Base-by-base conservation (phyloP, 2,113 vertebrate species). In the Amblyopsis rosae region DNA sequence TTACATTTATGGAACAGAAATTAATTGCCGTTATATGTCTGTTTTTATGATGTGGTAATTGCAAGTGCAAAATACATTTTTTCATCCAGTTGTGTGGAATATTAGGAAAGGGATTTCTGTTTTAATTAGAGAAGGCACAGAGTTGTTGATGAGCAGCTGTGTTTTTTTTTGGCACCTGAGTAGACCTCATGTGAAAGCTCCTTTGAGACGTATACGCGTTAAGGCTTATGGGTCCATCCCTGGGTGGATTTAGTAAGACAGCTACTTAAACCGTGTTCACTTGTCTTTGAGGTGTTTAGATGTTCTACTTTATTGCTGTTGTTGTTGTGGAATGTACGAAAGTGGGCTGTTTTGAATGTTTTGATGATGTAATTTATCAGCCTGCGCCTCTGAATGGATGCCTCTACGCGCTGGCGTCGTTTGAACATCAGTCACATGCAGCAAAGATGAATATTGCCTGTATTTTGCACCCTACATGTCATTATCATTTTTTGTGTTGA, bases 101-200 rank as follows among this genome's bases (percentile, higher is more conserved):
- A 79, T 84, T 70, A 77, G 63, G 35, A 67, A 59, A 32, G 46
- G 53, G 76, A 74, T 87, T 87, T 80, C 59, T 16, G 62, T 73
- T 85, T 74, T 73, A 74, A 81, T 80, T 70, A 76, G 33, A 48
- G 63, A 62, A 80, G 61, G 67, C 69, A 15, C 33, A 55, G 50
- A 59, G 58, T 6, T 1, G 41, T 61, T 71, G 75, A 83, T 75
- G 72, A 82, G 77, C 83, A 83, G 74, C 78, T 87, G 82, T 77
- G 69, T 70, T 47, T 78, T 65, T 78, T 12, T 4, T 9, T 10
- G 0, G 11, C 79, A 76, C 74, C 75, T 78, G 80, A 73, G 51
- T 69, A 62, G 71, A 46, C 69, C 26, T 65, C 47, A 15, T 32
- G 8, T n/a, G 1, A 10, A n/a, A 16, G n/a, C 33, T 59, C 68